phyloP scores from a whole-genome alignment of 2,113 vertebrate genomes.

The Herpailurus yagouaroundi region DNA sequence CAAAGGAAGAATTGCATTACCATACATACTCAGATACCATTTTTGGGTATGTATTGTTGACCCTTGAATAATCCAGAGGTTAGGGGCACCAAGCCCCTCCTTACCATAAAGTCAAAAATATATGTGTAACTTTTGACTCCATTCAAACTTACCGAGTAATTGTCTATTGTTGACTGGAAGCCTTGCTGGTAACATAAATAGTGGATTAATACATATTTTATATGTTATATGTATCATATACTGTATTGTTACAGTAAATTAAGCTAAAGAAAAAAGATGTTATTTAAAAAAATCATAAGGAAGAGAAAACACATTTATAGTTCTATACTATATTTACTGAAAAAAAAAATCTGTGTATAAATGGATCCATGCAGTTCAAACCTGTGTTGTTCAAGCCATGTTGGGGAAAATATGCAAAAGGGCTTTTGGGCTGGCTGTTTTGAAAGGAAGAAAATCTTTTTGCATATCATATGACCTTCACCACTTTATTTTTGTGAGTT shows the following conservation, averaged over 20 bases:
- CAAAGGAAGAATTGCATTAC: neutral
- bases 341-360: neutral
- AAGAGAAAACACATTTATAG: neutral
- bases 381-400: neutral
- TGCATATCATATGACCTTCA: neutral
- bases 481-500: constrained; percentile 17
- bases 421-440: neutral
- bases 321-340: neutral
- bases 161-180: neutral
- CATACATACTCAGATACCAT: neutral
- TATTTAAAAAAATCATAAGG: neutral
- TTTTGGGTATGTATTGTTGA: neutral
- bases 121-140: neutral
- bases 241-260: neutral
- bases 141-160: neutral
- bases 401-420: neutral
- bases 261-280: neutral
- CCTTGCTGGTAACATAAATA: neutral
- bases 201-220: neutral
- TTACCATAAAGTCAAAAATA: neutral
- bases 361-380: neutral
- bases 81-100: neutral
- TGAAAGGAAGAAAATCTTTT: constrained; percentile 35
- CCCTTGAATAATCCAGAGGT: neutral
- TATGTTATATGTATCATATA: neutral